Base-by-base conservation (phyloP, 2,888 invertebrate species). In the Gnatocerus cornutus region DNA sequence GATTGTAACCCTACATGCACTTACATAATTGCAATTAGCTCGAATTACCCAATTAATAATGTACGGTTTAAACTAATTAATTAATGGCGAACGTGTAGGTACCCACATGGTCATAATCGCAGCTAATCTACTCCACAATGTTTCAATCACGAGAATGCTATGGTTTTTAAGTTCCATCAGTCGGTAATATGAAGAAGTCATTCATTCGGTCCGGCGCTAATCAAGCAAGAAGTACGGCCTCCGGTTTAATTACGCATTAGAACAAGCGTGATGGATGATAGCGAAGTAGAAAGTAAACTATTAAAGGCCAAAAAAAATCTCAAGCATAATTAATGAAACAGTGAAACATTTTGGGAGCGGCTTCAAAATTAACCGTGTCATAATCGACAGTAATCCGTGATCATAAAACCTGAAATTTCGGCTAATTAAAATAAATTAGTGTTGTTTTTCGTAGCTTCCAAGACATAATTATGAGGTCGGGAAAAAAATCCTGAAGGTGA, bases 221-320 rank as follows among this genome's bases (percentile, higher is more conserved):
- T 48, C 37, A 65, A 56, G 29, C 27, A 30, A 33, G 65, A 65
- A 64, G 48, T 58, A 27, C 58, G 12, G 37, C 30, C 50, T 41
- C 56, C 29, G 45, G 13, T 52, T 53, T 53, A 53, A 64, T 64
- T 64, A 63, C 33, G 13, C 13, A 30, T 53, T 53, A 53, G 65
- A 39, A 65, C 30, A 46, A 56, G 43, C 21, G 56, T 65, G 65
- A 65, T 65, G 65, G 65, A 65, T 65, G 65, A 13, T 56, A 64
- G 43, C 53, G 8, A 16, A 27, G 37, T 65, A 56, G 65, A 65
- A 65, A 65, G 65, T 58, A 50, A 56, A 46, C 45, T 43, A 64
- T 64, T 64, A 64, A 46, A 16, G 29, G 16, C n/a, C 29, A 48
- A 7, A 48, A 62, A 48, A 62, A 62, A 48, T 14, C 33, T 16